Percentiles rank a stretch among this genome's conserved stretches.
phyloP scores from a whole-genome alignment of 1,140 invertebrate species.

The Cecropterus lyciades region DNA sequence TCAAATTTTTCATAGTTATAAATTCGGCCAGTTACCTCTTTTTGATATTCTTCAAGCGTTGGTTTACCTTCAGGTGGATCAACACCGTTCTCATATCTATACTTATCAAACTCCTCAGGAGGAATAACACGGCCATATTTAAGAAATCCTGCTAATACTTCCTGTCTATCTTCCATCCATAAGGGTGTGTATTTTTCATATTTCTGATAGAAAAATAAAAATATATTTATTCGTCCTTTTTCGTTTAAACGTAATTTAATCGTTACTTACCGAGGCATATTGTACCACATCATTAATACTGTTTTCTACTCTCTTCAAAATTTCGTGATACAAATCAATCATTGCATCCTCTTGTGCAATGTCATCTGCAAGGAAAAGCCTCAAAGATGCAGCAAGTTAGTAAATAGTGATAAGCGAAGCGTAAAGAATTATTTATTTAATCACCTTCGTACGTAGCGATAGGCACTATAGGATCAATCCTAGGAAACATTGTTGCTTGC shows the following conservation, averaged over 20 bases:
- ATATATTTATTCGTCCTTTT: background rate
- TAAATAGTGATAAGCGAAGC: background rate
- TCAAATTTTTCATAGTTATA: too few species aligned
- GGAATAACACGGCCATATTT: constrained; percentile 87
- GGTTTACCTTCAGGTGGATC: constrained; percentile 77
- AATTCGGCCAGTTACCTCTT: constrained; percentile 57
- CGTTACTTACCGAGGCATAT: constrained; percentile 66
- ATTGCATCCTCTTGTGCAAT: constrained; percentile 63
- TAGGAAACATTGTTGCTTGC: constrained; percentile 73
- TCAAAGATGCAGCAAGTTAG: background rate
- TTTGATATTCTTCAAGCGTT: constrained; percentile 71
- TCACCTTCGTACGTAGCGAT: constrained; percentile 72
- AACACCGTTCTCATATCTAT: constrained; percentile 83
- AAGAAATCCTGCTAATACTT: constrained; percentile 87
- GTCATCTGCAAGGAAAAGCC: constrained; percentile 59
- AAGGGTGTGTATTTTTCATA: constrained; percentile 85
- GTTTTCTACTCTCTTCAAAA: constrained; percentile 70
- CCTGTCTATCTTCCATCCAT: constrained; percentile 88
- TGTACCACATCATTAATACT: constrained; percentile 67
- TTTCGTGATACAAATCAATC: constrained; percentile 78
- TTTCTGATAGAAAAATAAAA: constrained; percentile 52
- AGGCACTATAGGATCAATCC: constrained; percentile 70
- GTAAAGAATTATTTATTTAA: background rate
- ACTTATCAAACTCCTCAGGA: constrained; percentile 85
- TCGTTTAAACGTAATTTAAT: constrained; percentile 5